Base-by-base conservation (phyloP, 2,888 invertebrate species). In the Rotaria socialis region DNA sequence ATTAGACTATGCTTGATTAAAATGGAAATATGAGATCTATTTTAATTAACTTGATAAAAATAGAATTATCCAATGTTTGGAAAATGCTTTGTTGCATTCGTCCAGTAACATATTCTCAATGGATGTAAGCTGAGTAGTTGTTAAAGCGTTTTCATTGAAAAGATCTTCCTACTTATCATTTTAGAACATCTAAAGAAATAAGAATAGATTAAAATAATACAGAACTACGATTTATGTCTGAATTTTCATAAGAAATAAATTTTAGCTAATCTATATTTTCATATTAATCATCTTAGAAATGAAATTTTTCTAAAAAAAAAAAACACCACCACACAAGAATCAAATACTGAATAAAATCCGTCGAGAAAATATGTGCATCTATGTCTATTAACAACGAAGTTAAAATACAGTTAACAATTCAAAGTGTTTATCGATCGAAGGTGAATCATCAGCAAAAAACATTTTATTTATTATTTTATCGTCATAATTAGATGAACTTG, bases 341-440 rank as follows among this genome's bases (percentile, higher is more conserved):
- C 52, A 52, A 52, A 16, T 52, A 14, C 14, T 52, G 14, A 14
- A 16, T 52, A 52, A 16, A 16, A 52, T 16, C 3, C 52, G 16
- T 16, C 3, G 14, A 8, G 16, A 52, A 52, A 3, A 52, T 16
- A 52, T 16, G 4, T 16, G 16, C 16, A 52, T 52, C 11, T 52
- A 16, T 16, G 2, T 16, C 5, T 52, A 52, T 52, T 16, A 52
- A 4, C 4, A 52, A 16, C 14, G 0, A 16, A 14, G 52, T 80
- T 87, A 87, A 87, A 90, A 90, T 47, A 86, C 87, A 74, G 89
- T 88, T 50, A 95, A 92, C 88, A 95, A 93, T 89, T 94, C 93
- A 91, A 96, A 96, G 92, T 96, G 96, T 89, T 93, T 93, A 89
- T 93, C 93, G 84, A 96, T 92, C 86, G 93, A 91, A 88, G 93